Base-by-base conservation (phyloP, 2,113 vertebrate genomes). In the Sula dactylatra region DNA sequence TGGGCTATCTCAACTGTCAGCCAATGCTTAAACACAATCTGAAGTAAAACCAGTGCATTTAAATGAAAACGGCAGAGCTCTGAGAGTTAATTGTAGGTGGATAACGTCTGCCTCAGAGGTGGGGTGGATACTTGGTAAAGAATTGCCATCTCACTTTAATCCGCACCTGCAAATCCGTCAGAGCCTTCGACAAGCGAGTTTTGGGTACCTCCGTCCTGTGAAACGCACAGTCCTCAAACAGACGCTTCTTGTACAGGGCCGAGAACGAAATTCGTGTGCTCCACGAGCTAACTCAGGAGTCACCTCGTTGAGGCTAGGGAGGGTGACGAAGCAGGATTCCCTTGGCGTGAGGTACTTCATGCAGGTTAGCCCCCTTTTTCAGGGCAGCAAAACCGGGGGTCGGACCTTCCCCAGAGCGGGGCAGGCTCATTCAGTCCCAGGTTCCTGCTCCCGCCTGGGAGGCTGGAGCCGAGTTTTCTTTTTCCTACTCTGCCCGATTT, bases 291-390 rank as follows among this genome's bases (percentile, higher is more conserved):
- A 7, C 26, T 16, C 17, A 10, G 19, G 16, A 36, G 29, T 29
- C 21, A 10, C 12, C 26, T 25, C 1, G 6, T 25, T 4, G 16
- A 18, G 26, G 36, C 9, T 2, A 27, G 16, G n/a, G n/a, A 36
- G 6, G 22, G 22, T 19, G 4, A 29, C 1, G 1, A 16, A 78
- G 34, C 1, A 36, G 32, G 34, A 38, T 17, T 17, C 13, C 19
- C 26, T 10, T 4, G 17, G 27, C 44, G 32, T 1, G 0, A 15
- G 4, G 10, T 9, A 6, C 16, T 29, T 50, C 25, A 2, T 1
- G 11, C 6, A 19, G 10, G 31, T 13, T 19, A 44, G 34, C 1
- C 16, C 16, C 16, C 5, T 38, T 19, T 21, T 29, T 34, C 22
- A 13, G 29, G 9, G 31, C 7, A 40, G 32, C 6, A 13, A 13